Base-by-base conservation (phyloP, 1,140 invertebrate genomes). In the Pseudomyrmex pallidus region DNA sequence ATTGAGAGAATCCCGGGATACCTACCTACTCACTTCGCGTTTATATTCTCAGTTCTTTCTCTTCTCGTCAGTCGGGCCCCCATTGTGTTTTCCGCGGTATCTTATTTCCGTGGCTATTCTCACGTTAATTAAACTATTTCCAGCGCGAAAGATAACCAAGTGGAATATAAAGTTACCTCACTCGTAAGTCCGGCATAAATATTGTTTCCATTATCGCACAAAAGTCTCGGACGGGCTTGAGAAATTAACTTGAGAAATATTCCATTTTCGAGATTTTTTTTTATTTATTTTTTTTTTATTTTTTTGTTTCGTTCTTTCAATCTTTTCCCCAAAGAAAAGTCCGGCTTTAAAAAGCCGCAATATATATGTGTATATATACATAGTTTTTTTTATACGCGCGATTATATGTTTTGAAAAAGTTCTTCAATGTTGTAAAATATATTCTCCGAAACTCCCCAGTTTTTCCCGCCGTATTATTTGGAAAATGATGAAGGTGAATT, bases 101-200 rank as follows among this genome's bases (percentile, higher is more conserved):
- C 62, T 62, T 44, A 54, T 66, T 63, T 76, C 48, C 12, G 12
- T 46, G 50, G 63, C 25, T 67, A 44, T 64, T 54, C 25, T 54
- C 35, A 77, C 48, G 54, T 76, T 76, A 76, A 76, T 67, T 77
- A 77, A 77, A 77, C 74, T 77, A 76, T 76, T 76, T 66, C 25
- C 59, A 52, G 61, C 35, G 7, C 4, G 46, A 35, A 52, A 52
- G 15, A 76, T 74, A 74, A 44, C 59, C 22, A 46, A 5, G 2
- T 44, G 44, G n/a, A 76, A 35, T 76, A 44, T 54, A 44, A 50
- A 74, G 48, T 44, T 66, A 64, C 25, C 17, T 10, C 25, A 4
- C 48, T 44, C n/a, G 22, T 64, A 54, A 63, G 20, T 74, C n/a
- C 8, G 12, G 20, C n/a, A 50, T 44, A 76, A 76, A 77, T 13